Base-by-base conservation (phyloP, 2,888 invertebrate species). In the Drepanosiphum platanoidis region DNA sequence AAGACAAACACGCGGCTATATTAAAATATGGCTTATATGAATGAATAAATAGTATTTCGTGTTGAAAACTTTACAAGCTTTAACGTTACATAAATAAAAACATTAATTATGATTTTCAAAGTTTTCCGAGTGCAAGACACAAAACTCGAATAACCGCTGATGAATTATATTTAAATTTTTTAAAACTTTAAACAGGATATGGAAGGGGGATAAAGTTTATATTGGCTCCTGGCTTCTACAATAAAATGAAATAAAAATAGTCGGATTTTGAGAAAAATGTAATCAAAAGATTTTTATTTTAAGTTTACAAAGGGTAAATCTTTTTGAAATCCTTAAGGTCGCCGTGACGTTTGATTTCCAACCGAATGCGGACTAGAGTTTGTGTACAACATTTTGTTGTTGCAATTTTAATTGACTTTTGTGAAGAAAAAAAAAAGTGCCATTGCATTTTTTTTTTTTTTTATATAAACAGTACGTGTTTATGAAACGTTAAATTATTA, bases 31-130 rank as follows among this genome's bases (percentile, higher is more conserved):
- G 22, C 52, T 52, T 52, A 18, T 52, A 52, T 52, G 15, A 66
- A 79, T 66, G 66, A 66, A 13, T 30, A 79, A 46, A 46, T 66
- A 22, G 42, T 9, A 66, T 79, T 79, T 64, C 66, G 22, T 66
- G 66, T 79, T 66, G 3, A 78, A 64, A 66, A 66, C 32, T 79
- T 79, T 66, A 66, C 42, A 66, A 42, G 30, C 64, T 32, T 75
- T 75, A 52, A 2, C 52, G 52, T 52, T 58, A 34, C 34, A 42
- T 78, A 78, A 39, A 42, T 66, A 32, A n/a, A 79, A 79, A 46
- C 30, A 79, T 66, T 46, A 79, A 66, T 79, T 32, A 79, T 42
- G 42, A 46, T 32, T 79, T 79, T 32, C 1, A 79, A 66, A 66
- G 78, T 79, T 46, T 34, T 15, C 74, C 22, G n/a, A 7, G 34